These are phyloP conservation scores for Euplexia lucipara DNA, from an alignment of 2,888 invertebrate species.

Conservation along the genomic window DNA sequence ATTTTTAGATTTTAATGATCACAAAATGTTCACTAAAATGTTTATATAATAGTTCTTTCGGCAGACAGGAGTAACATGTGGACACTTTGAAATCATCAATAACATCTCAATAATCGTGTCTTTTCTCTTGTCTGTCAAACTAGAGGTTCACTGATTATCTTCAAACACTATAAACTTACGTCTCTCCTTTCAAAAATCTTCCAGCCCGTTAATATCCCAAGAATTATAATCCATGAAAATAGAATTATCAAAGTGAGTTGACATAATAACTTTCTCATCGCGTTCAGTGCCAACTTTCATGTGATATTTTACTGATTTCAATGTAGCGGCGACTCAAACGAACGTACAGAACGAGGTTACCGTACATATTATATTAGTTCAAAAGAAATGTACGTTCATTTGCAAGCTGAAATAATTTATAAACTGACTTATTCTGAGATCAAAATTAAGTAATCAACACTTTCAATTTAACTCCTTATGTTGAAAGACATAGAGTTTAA, in stretches of 20 bases:
- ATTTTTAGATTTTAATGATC: constrained; percentile 33
- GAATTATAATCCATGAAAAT: constrained; percentile 50
- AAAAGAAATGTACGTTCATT: constrained; percentile 31
- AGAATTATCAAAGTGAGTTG: constrained; percentile 51
- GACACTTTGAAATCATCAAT: not conserved
- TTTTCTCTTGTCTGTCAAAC: constrained; percentile 2
- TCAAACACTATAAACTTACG: constrained; percentile 6
- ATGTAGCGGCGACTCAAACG: constrained; percentile 24
- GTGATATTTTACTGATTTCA: constrained; percentile 49
- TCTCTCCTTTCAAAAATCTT: constrained; percentile 9
- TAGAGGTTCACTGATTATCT: constrained; percentile 8
- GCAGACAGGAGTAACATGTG: not conserved
- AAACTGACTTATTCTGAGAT: constrained; percentile 29
- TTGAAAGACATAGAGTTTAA: constrained; percentile 6
- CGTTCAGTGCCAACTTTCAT: constrained; percentile 55
- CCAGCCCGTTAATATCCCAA: constrained; percentile 13
- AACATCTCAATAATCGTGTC: not conserved
- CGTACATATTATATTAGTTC: constrained; percentile 38
- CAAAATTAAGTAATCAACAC: constrained; percentile 23
- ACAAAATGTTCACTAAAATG: constrained; percentile 12
- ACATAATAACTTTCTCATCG: constrained; percentile 55
- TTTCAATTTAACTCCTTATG: constrained; percentile 9
- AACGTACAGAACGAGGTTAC: constrained; percentile 40
- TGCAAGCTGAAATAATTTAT: constrained; percentile 31
- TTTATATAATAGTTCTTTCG: not conserved